phyloP scores from a whole-genome alignment of 2,113 vertebrate species.

The Albula glossodonta region DNA sequence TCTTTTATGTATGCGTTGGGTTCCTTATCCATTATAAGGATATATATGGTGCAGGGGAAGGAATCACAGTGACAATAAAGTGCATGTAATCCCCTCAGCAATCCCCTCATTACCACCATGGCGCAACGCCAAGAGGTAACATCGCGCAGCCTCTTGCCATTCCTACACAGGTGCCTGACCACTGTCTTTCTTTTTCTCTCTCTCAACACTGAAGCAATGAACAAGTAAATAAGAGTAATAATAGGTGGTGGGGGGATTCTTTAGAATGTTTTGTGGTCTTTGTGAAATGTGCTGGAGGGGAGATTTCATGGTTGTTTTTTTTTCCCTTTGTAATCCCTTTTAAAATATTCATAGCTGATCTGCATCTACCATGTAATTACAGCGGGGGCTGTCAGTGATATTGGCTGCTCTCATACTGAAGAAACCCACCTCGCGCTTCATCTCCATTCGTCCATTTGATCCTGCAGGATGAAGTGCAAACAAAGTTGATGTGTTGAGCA shows the following conservation, averaged over 20 bases:
- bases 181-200: conserved; percentile 55
- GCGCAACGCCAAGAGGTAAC: not conserved
- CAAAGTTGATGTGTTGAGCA: conserved; percentile 18
- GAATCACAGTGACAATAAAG: conserved; percentile 72
- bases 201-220: conserved; percentile 59
- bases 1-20: conserved; percentile 58
- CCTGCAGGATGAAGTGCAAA: conserved; percentile 47
- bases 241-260: conserved; percentile 68
- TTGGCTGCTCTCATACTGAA: conserved; percentile 52
- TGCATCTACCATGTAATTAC: conserved; percentile 73
- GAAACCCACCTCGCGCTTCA: conserved; percentile 50
- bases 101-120: conserved; percentile 64
- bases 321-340: conserved; percentile 70
- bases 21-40: conserved; percentile 65
- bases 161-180: conserved; percentile 50
- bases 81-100: conserved; percentile 71
- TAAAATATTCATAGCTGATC: conserved; percentile 74
- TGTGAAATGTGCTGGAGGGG: conserved; percentile 52
- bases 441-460: conserved; percentile 54
- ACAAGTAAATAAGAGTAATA: conserved; percentile 72
- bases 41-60: conserved; percentile 55
- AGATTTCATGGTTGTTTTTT: conserved; percentile 50
- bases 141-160: not conserved
- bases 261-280: conserved; percentile 63
- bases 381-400: conserved; percentile 61